A percentile compares a stretch with the other conserved stretches of the same genome.
Conservation (phyloP, 2,113 vertebrate genomes). For the Jacana jacana region DNA sequence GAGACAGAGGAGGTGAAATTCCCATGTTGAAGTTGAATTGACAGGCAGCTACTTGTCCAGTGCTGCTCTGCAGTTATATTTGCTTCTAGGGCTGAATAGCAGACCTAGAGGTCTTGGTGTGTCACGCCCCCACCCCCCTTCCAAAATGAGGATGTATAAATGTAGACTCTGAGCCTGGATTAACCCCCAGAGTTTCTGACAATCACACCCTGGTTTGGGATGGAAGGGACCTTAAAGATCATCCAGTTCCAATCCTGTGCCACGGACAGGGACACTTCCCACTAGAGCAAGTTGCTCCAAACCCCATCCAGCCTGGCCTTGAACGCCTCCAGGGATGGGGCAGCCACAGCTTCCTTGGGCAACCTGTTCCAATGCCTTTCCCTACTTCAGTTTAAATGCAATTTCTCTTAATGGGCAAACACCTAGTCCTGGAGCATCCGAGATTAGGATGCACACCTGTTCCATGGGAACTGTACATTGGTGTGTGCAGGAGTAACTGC, state of each 20-base stretch:
- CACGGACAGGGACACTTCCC: background rate
- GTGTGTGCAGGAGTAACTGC: background rate
- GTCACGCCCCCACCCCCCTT: background rate
- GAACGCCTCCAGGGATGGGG: background rate
- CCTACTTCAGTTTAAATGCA: background rate
- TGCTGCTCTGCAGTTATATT: background rate
- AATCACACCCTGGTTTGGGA: background rate
- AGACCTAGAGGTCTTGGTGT: background rate
- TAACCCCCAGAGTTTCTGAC: background rate
- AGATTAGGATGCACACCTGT: background rate
- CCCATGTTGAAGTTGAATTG: background rate
- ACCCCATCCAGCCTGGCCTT: background rate
- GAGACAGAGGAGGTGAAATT: background rate
- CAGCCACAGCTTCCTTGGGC: background rate
- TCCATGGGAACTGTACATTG: fast-evolving
- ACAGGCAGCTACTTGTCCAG: background rate
- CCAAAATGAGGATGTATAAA: background rate
- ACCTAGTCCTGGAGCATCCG: fast-evolving
- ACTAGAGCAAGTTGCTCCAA: background rate
- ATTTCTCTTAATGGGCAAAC: fast-evolving
- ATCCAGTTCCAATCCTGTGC: background rate
- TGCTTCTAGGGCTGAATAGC: background rate
- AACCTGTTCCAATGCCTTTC: background rate
- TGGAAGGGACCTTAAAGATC: background rate
- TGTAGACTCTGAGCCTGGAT: background rate